Base-by-base conservation (phyloP, 2,888 invertebrate species). In the Drosophila planitibia region DNA sequence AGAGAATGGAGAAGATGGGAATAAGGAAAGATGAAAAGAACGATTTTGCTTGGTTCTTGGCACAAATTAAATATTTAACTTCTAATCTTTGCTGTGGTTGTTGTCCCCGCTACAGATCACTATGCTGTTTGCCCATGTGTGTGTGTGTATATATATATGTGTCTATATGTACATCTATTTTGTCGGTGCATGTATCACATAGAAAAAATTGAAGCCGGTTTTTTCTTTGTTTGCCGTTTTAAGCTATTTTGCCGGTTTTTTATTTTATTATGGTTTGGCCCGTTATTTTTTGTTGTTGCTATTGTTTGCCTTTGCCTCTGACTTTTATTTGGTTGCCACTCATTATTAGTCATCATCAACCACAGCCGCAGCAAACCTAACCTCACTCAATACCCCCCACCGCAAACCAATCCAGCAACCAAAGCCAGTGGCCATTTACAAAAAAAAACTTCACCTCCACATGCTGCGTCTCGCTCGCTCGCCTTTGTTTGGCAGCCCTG, bases 201-300 rank as follows among this genome's bases (percentile, higher is more conserved):
- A 5, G 35, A 60, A 22, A 67, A 66, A 67, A 70, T 83, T 84
- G 51, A 72, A 88, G 85, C 88, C 85, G 85, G 88, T 87, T 85
- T 87, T 76, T 82, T 79, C 88, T 85, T 85, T 85, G 77, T 82
- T 72, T 70, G 75, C 70, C 67, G 58, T 74, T 85, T 85, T 71
- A 60, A 80, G 74, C 78, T 78, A 84, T 85, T 85, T 85, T 74
- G 85, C 85, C 88, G 85, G 88, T 82, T 82, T 74, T 47, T 47
- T 47, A 47, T 47, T 47, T 79, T 79, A 60, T 82, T 78, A 62
- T 79, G 67, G 70, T 74, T 63, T 67, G 49, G 66, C 63, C 76
- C 78, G 63, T 63, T 47, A 63, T 80, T 69, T 59, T 63, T 65
- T 74, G 28, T 55, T 61, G 62, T 63, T 83, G 71, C 68, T 73